These are phyloP conservation scores for Allacma fusca DNA, from an alignment of 2,888 invertebrate species.

Conservation along the genomic window DNA sequence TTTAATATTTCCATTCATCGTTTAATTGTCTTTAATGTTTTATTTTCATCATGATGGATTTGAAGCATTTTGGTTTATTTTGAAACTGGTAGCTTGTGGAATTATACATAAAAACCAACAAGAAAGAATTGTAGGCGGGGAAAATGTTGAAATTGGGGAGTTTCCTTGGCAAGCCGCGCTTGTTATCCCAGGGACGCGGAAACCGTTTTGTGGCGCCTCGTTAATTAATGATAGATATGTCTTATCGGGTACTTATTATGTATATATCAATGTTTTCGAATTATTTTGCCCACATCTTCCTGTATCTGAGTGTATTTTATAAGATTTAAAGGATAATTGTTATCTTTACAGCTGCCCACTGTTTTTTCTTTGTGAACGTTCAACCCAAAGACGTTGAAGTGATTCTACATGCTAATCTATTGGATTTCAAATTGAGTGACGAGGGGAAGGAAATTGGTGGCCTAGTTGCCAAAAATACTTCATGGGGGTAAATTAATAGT, in stretches of 20 bases:
- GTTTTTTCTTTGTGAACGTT: conserved; percentile 15
- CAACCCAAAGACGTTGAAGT: conserved; percentile 19
- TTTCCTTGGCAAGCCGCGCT: conserved; percentile 34
- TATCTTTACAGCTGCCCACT: conserved; percentile 33
- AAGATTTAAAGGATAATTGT: no score
- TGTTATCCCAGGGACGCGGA: conserved; percentile 22
- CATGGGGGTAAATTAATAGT: conserved; percentile 29
- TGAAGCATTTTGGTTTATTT: no score
- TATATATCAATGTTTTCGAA: no score
- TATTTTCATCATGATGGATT: no score
- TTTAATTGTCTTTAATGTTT: no score
- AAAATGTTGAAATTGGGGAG: background rate
- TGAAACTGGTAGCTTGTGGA: conserved; percentile 37
- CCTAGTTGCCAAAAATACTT: background rate
- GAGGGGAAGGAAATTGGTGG: conserved; percentile 18
- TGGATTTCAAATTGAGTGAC: conserved; percentile 32
- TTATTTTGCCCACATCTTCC: no score
- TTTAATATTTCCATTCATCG: no score
- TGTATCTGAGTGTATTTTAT: no score
- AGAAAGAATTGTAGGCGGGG: conserved; percentile 30
- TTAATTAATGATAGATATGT: conserved; percentile 37
- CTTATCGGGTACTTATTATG: conserved; percentile 12
- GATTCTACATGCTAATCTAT: conserved; percentile 15
- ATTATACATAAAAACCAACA: background rate
- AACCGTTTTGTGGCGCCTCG: conserved; percentile 38